A percentile compares a stretch with the other conserved stretches of the same genome.
Conservation (phyloP, 2,888 invertebrate genomes). For the Plagodis dolabraria region DNA sequence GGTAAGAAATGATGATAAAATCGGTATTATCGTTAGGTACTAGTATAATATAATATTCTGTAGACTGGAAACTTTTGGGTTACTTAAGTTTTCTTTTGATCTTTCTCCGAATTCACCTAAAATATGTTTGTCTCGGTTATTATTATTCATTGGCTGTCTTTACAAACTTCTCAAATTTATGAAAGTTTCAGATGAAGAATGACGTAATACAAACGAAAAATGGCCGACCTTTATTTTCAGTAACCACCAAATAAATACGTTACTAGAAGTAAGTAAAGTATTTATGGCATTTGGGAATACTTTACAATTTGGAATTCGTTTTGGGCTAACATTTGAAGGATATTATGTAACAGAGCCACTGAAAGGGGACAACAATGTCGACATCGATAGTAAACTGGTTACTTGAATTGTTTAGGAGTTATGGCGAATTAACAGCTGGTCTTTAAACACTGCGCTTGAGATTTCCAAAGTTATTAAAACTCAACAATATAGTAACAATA, state of each 20-base stretch:
- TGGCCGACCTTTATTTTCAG: background rate
- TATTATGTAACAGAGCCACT: constrained; percentile 32
- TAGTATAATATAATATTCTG: too few species aligned
- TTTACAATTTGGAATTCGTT: constrained; percentile 36
- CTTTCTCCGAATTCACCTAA: too few species aligned
- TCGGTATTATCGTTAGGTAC: too few species aligned
- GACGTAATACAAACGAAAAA: constrained; percentile 2
- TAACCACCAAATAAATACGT: constrained; percentile 28
- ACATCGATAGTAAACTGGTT: constrained; percentile 32
- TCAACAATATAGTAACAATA: too few species aligned
- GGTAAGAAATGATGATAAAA: too few species aligned
- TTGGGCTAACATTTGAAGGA: constrained; percentile 31
- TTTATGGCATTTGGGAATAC: constrained; percentile 20
- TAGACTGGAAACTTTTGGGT: too few species aligned
- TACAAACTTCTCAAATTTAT: too few species aligned
- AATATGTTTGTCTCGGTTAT: too few species aligned
- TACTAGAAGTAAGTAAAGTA: constrained; percentile 27
- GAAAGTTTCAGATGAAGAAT: background rate
- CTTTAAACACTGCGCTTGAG: constrained; percentile 2
- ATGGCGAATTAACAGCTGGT: constrained; percentile 11
- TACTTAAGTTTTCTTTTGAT: too few species aligned
- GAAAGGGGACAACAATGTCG: constrained; percentile 38
- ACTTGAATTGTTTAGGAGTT: constrained; percentile 23
- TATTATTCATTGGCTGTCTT: too few species aligned
- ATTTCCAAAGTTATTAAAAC: too few species aligned